These are phyloP conservation scores for Willowsia nigromaculata DNA, from an alignment of 2,888 invertebrate genomes.

Conservation along the genomic window DNA sequence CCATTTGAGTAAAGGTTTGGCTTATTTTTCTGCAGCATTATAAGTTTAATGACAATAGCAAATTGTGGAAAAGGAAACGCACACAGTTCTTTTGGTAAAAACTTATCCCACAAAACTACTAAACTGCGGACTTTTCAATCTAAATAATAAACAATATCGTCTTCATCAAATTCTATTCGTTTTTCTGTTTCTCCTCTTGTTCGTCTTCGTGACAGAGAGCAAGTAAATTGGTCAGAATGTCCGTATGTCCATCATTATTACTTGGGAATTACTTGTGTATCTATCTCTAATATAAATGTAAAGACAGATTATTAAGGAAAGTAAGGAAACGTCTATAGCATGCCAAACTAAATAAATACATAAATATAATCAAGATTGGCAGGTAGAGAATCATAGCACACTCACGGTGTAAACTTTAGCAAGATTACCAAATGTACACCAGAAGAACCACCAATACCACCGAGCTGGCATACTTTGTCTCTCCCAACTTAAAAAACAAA, in stretches of 20 bases:
- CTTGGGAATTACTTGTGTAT: background rate
- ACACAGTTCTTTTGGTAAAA: background rate
- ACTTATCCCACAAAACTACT: background rate
- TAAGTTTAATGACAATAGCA: background rate
- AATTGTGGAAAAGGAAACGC: slow-evolving; percentile 11
- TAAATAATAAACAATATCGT: background rate
- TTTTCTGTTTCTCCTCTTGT: background rate
- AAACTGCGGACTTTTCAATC: background rate
- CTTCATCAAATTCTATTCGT: background rate
- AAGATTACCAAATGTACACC: background rate
- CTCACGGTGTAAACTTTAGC: background rate
- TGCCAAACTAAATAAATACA: slow-evolving; percentile 6
- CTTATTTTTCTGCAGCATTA: background rate
- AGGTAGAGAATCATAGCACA: background rate
- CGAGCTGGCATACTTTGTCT: background rate
- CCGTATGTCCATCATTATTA: background rate
- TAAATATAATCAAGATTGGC: slow-evolving; percentile 60
- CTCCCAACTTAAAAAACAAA: background rate
- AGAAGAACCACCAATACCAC: background rate
- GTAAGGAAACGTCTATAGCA: slow-evolving; percentile 40
- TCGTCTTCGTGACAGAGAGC: background rate
- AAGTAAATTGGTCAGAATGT: background rate
- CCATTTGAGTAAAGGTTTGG: slow-evolving; percentile 3
- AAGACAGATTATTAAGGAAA: slow-evolving; percentile 35
- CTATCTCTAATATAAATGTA: background rate